A percentile compares a stretch with the other conserved stretches of the same genome.
Evolutionary conservation across 2,113 vertebrate species (phyloP).

Genomic region (Seriola rivoliana): DNA sequence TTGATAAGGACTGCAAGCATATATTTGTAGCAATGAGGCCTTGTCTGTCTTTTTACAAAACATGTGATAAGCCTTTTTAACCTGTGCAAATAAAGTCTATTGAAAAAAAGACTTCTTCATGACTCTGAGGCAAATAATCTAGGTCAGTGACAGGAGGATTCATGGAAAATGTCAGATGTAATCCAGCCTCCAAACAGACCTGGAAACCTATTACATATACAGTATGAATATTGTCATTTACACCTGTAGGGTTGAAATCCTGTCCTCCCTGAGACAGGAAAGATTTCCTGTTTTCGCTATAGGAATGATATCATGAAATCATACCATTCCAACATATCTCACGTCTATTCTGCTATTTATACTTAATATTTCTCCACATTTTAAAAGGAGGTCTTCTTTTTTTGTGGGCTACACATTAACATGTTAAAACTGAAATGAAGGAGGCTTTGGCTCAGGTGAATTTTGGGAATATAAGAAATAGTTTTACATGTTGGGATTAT

Average conservation of each 20-base stretch:
- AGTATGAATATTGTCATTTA: neutral
- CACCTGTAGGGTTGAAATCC: conserved; percentile 38
- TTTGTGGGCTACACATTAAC: neutral
- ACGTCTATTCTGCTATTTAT: neutral
- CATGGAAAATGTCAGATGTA: conserved; percentile 26
- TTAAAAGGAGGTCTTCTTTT: neutral
- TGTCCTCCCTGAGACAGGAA: conserved; percentile 1
- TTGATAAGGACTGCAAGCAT: neutral
- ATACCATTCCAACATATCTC: neutral
- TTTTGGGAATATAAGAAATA: neutral
- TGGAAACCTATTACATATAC: neutral
- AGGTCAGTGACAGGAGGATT: conserved; percentile 8
- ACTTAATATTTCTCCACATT: neutral
- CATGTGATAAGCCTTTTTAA: neutral
- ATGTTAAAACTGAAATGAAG: neutral
- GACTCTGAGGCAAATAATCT: neutral
- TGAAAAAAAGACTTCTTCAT: neutral
- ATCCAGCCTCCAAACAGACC: neutral
- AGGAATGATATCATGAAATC: conserved; percentile 40
- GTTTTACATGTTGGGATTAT: no score
- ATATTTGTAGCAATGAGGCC: neutral
- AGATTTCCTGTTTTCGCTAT: neutral
- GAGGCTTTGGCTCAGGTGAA: neutral
- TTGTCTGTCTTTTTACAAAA: neutral
- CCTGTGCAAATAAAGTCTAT: neutral